Evolutionary conservation across 1,140 invertebrate species (phyloP).

Genomic region (Spodoptera frugiperda): DNA sequence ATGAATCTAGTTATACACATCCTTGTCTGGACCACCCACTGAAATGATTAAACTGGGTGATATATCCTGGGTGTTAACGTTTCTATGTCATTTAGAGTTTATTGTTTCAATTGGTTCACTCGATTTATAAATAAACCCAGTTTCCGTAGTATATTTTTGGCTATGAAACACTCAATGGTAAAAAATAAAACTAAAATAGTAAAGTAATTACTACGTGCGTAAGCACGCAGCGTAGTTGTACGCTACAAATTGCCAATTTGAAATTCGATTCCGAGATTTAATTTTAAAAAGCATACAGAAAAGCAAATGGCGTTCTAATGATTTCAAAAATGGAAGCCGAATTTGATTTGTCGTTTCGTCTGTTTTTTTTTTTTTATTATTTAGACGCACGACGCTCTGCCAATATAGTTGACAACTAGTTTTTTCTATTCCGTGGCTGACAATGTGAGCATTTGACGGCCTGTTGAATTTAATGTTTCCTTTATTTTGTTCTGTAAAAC

Average conservation of each 20-base stretch:
- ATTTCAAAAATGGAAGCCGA: slow-evolving; percentile 12
- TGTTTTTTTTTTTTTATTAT: too few species aligned
- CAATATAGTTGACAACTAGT: background rate
- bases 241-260: too few species aligned
- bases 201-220: too few species aligned
- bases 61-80: slow-evolving; percentile 14
- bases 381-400: background rate
- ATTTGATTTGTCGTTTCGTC: background rate
- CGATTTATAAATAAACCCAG: background rate
- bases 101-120: background rate
- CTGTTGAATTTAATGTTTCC: slow-evolving; percentile 19
- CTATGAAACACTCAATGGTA: too few species aligned
- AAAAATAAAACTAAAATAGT: too few species aligned
- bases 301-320: background rate
- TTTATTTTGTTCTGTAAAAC: slow-evolving; percentile 6
- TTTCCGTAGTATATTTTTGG: background rate
- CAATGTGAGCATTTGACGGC: background rate
- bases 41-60: background rate
- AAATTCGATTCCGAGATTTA: background rate
- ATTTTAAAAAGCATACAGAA: background rate
- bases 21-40: slow-evolving; percentile 34
- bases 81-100: background rate
- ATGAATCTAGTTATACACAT: slow-evolving; percentile 26
- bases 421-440: too few species aligned
- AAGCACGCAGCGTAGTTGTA: too few species aligned